Evolutionary conservation across 1,140 invertebrate genomes (phyloP).

Genomic region (Zaprionus ornatus): DNA sequence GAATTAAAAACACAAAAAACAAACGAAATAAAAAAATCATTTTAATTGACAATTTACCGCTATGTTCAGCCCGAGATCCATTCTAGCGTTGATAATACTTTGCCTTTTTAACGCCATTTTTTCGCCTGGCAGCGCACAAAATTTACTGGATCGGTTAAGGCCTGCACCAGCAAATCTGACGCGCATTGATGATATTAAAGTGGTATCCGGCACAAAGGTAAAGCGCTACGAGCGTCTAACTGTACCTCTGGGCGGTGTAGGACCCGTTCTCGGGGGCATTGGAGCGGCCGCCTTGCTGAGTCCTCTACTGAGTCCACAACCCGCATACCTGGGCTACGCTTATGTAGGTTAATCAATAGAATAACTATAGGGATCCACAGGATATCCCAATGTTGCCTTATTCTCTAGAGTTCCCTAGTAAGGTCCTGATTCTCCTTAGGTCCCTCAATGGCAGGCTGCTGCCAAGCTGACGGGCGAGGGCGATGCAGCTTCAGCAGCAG

Average conservation of each 20-base stretch:
- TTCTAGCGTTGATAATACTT: slow-evolving; percentile 37
- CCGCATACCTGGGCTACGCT: slow-evolving; percentile 58
- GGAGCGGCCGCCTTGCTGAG: slow-evolving; percentile 57
- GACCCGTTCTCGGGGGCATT: slow-evolving; percentile 47
- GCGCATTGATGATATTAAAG: slow-evolving; percentile 70
- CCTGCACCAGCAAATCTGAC: slow-evolving; percentile 54
- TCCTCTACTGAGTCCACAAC: slow-evolving; percentile 57
- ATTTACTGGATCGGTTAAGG: slow-evolving; percentile 64
- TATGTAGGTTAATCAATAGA: slow-evolving; percentile 53
- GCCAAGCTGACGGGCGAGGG: slow-evolving; percentile 67
- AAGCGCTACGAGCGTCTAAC: slow-evolving; percentile 75
- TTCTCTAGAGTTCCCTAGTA: neutral
- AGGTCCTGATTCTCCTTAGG: slow-evolving; percentile 14
- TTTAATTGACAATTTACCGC: slow-evolving; percentile 19
- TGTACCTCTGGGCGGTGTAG: slow-evolving; percentile 58
- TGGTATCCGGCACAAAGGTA: slow-evolving; percentile 80
- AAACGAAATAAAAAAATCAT: neutral
- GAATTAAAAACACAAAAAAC: neutral
- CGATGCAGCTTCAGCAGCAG: slow-evolving; percentile 46
- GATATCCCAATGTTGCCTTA: neutral
- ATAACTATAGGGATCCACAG: neutral
- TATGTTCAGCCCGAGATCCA: slow-evolving; percentile 49
- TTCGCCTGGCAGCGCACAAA: slow-evolving; percentile 68
- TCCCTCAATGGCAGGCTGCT: slow-evolving; percentile 74
- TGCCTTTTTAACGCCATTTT: slow-evolving; percentile 53